phyloP scores from a whole-genome alignment of 2,888 invertebrate genomes.

The Eremobia ochroleuca region DNA sequence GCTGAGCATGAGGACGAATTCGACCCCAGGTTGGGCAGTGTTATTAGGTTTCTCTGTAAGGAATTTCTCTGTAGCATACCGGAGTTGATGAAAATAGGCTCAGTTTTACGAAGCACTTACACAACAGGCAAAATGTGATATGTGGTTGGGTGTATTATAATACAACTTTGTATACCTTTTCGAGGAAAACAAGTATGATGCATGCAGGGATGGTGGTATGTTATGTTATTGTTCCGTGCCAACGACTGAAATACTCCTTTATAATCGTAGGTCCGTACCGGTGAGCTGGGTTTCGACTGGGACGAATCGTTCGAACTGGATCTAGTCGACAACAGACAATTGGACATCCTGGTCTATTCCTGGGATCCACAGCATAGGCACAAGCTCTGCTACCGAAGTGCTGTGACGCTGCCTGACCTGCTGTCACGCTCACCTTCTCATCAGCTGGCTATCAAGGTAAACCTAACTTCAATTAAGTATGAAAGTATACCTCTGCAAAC shows the following conservation, averaged over 20 bases:
- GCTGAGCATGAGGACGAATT: too few species aligned
- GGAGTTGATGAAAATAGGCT: neutral
- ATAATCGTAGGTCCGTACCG: conserved; percentile 93
- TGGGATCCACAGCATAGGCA: conserved; percentile 99
- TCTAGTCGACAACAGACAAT: conserved; percentile 97
- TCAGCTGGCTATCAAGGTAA: conserved; percentile 97
- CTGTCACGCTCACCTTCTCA: conserved; percentile 95
- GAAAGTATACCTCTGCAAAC: neutral
- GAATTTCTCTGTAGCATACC: neutral
- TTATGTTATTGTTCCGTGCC: neutral
- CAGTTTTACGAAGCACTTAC: neutral
- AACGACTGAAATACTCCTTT: neutral
- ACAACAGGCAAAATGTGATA: neutral
- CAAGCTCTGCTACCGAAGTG: conserved; percentile 98
- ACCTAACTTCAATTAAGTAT: neutral
- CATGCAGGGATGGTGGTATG: neutral
- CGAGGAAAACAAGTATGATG: neutral
- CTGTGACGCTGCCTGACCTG: conserved; percentile 95
- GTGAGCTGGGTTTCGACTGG: conserved; percentile 99
- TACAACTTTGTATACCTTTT: neutral
- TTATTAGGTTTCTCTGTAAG: neutral
- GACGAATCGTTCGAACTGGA: conserved; percentile 99
- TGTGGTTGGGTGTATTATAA: neutral
- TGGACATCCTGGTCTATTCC: conserved; percentile 99
- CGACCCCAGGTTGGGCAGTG: neutral